phyloP scores from a whole-genome alignment of 2,888 invertebrate genomes.

The Aphidoletes aphidimyza region DNA sequence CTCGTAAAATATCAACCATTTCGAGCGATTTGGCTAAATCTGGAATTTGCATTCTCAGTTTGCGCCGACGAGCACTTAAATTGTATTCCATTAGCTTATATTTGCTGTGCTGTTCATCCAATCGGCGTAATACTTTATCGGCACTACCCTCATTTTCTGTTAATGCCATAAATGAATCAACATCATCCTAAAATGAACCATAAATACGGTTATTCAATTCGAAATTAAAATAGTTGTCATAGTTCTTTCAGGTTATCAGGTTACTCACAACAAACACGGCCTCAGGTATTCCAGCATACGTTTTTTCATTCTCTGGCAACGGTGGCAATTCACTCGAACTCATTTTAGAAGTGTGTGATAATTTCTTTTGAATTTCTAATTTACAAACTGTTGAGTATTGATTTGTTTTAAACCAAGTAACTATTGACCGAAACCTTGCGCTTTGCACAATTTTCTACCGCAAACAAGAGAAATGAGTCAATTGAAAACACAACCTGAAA shows the following conservation, averaged over 20 bases:
- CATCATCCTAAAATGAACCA: conserved; percentile 81
- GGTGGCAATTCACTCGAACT: conserved; percentile 65
- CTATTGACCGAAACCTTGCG: background rate
- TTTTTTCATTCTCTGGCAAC: conserved; percentile 66
- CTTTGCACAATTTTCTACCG: background rate
- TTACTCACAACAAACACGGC: conserved; percentile 84
- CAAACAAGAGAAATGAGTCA: background rate
- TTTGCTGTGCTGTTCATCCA: conserved; percentile 95
- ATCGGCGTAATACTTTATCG: conserved; percentile 83
- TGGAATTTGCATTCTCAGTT: conserved; percentile 92
- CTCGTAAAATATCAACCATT: conserved; percentile 89
- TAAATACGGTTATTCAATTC: background rate
- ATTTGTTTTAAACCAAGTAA: background rate
- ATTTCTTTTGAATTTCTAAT: background rate
- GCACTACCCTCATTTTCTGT: conserved; percentile 84
- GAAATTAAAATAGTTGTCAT: background rate
- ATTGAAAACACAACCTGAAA: conserved; percentile 3
- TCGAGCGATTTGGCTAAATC: conserved; percentile 90
- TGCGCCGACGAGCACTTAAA: conserved; percentile 84
- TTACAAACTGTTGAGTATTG: conserved; percentile 1
- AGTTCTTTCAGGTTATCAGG: background rate
- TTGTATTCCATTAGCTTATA: conserved; percentile 98
- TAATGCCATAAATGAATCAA: conserved; percentile 89
- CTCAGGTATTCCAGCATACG: conserved; percentile 87
- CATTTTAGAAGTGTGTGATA: too few relatives aligned